Conservation (phyloP, 2,113 vertebrate species). For the Corynorhinus townsendii region DNA sequence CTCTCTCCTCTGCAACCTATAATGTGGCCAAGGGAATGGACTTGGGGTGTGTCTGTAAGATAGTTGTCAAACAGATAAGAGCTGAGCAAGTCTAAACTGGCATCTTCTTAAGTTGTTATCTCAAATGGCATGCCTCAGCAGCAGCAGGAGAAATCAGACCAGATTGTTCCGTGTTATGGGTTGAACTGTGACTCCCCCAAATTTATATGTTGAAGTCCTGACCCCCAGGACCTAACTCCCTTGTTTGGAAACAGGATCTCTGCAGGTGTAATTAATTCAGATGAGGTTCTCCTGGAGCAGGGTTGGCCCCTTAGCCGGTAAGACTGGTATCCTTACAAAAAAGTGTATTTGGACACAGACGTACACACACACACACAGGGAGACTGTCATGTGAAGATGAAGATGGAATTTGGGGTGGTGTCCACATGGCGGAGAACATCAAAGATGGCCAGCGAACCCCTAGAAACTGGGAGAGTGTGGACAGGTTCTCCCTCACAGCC, state of each 20-base stretch:
- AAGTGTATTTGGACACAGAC: neutral
- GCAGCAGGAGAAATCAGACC: neutral
- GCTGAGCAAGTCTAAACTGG: neutral
- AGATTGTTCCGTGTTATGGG: accelerated
- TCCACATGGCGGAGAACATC: neutral
- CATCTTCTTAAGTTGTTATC: accelerated
- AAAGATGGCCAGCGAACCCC: neutral
- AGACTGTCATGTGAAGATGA: no score
- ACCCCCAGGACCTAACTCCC: neutral
- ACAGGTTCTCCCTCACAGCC: neutral
- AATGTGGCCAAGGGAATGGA: neutral
- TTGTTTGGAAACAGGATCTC: neutral
- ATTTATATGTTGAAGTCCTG: neutral
- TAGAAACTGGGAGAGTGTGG: neutral
- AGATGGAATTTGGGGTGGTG: neutral
- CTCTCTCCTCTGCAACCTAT: no score
- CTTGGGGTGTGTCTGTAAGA: neutral
- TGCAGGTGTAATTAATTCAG: no score
- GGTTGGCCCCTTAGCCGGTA: neutral
- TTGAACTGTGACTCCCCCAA: neutral
- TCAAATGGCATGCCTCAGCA: accelerated
- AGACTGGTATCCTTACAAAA: neutral
- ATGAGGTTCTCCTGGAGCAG: neutral
- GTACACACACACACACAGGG: no score
- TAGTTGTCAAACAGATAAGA: neutral